Conservation (phyloP, 2,113 vertebrate genomes). For the Mola mola region DNA sequence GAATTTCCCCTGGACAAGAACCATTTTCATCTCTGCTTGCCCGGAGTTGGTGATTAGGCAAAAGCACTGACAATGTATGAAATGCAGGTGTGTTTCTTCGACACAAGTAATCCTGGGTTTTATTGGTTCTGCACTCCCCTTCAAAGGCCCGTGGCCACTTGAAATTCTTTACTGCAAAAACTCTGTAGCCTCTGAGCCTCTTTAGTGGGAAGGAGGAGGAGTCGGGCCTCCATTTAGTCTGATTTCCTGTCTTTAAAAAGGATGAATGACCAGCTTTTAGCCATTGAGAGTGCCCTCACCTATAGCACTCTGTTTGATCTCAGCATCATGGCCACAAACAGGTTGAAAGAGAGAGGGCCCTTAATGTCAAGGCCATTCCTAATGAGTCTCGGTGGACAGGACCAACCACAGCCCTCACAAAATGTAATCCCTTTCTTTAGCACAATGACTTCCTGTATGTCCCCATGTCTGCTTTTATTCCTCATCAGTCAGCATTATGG, state of each 20-base stretch:
- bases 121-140: constrained; percentile 65
- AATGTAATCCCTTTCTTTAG: constrained; percentile 66
- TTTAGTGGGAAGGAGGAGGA: constrained; percentile 67
- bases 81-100: constrained; percentile 76
- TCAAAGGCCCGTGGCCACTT: constrained; percentile 71
- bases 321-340: constrained; percentile 67
- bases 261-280: constrained; percentile 81
- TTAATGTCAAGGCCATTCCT: constrained; percentile 79
- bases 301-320: constrained; percentile 80
- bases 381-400: constrained; percentile 68
- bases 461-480: constrained; percentile 40
- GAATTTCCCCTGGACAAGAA: constrained; percentile 19
- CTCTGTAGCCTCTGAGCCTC: constrained; percentile 69
- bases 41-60: constrained; percentile 45
- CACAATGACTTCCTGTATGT: constrained; percentile 59
- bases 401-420: constrained; percentile 66
- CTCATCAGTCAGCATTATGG: neutral
- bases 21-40: constrained; percentile 26
- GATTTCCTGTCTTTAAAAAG: constrained; percentile 80
- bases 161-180: constrained; percentile 75
- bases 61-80: constrained; percentile 49
- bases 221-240: constrained; percentile 75
- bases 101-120: constrained; percentile 73
- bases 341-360: constrained; percentile 71
- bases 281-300: constrained; percentile 74